These are phyloP conservation scores for Eclectus roratus DNA, from an alignment of 2,113 vertebrate species.

Conservation along the genomic window DNA sequence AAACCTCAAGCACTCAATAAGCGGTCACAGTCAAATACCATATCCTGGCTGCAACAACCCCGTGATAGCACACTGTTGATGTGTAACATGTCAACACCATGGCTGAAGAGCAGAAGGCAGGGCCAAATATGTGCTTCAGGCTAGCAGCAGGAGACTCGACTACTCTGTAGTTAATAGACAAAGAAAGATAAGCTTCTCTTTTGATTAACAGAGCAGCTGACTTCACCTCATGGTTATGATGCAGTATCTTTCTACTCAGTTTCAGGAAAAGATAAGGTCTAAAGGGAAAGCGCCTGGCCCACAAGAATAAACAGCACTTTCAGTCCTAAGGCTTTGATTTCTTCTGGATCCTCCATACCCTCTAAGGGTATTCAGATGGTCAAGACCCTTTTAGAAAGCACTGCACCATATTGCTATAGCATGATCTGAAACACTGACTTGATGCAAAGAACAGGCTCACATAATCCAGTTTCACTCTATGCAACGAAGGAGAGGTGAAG, in stretches of 20 bases:
- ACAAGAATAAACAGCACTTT: background rate
- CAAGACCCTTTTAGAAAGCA: background rate
- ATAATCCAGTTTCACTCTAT: background rate
- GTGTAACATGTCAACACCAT: fast-evolving
- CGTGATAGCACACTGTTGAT: background rate
- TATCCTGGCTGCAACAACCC: background rate
- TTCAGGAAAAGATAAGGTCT: background rate
- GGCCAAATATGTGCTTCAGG: background rate
- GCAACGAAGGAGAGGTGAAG: background rate
- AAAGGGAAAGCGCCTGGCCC: background rate
- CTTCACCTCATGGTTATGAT: background rate
- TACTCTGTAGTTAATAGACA: background rate
- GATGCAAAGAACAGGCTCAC: background rate
- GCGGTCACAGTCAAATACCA: background rate
- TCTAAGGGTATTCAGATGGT: background rate
- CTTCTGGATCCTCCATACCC: background rate
- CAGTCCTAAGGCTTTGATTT: background rate
- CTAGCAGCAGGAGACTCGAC: background rate
- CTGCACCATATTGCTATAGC: background rate
- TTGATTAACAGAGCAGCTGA: background rate
- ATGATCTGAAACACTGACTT: background rate
- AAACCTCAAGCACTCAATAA: background rate
- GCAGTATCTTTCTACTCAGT: background rate
- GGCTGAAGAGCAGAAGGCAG: background rate
- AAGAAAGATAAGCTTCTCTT: background rate